These are phyloP conservation scores for Tenthredo distinguenda DNA, from an alignment of 2,888 invertebrate species.

Conservation along the genomic window DNA sequence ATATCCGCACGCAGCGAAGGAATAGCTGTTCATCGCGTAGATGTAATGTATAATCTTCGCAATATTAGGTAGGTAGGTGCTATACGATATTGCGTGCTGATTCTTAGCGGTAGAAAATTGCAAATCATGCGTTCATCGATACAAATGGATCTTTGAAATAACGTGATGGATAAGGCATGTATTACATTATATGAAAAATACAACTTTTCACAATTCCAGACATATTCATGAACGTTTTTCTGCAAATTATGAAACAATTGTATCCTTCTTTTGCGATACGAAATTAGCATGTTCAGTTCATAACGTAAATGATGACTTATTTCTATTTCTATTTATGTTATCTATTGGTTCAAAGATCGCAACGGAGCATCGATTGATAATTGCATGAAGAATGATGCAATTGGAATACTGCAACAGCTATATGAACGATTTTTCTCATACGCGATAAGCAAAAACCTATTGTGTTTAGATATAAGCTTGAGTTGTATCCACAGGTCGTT, in stretches of 20 bases:
- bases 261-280: not conserved
- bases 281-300: not conserved
- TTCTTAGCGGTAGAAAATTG: not conserved
- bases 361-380: not conserved
- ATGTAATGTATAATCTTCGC: not conserved
- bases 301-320: not conserved
- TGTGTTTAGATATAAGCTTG: not conserved
- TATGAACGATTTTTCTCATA: not conserved
- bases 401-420: not conserved
- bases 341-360: not conserved
- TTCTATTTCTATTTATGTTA: not conserved
- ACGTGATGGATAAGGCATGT: not conserved
- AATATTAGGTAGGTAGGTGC: not conserved
- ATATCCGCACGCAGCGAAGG: not conserved
- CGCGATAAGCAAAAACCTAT: not conserved
- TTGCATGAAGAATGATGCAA: not conserved
- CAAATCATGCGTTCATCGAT: not conserved
- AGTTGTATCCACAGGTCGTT: not conserved
- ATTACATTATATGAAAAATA: not conserved
- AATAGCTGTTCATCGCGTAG: conserved; percentile 8
- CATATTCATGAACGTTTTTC: not conserved
- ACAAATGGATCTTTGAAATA: not conserved
- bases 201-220: not conserved
- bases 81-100: not conserved
- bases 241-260: not conserved